Conservation (phyloP, 2,113 vertebrate genomes). For the Thamnaconus septentrionalis region DNA sequence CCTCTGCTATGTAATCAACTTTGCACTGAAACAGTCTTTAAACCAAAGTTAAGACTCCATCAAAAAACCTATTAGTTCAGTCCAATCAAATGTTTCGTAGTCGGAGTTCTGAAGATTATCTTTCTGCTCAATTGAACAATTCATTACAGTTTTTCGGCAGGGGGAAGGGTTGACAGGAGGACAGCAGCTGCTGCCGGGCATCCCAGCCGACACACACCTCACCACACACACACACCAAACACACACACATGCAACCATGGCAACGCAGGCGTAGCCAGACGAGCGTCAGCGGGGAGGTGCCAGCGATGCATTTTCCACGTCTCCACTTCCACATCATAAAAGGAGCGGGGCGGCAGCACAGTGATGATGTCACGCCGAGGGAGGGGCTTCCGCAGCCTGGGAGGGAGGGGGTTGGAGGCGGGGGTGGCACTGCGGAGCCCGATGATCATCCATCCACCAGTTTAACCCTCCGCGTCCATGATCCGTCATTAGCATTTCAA, state of each 20-base stretch:
- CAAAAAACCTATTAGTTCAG: not conserved
- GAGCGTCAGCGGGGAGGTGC: conserved; percentile 48
- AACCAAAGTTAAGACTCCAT: no score
- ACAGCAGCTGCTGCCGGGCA: conserved; percentile 42
- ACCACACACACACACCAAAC: no score
- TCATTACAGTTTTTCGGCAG: not conserved
- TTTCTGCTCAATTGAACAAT: not conserved
- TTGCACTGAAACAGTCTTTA: no score
- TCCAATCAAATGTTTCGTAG: not conserved
- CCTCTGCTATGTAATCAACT: no score
- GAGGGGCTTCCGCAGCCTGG: conserved; percentile 4
- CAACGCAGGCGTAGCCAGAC: conserved; percentile 40
- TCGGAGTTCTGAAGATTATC: not conserved
- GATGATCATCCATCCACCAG: conserved; percentile 20
- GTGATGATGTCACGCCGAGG: conserved; percentile 64
- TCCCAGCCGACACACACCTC: conserved; percentile 1
- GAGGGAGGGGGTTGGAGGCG: not conserved
- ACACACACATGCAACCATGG: conserved; percentile 30
- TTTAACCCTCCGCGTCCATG: conserved; percentile 31
- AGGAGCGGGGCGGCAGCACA: conserved; percentile 29
- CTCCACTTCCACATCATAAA: conserved; percentile 66
- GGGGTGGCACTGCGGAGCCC: not conserved
- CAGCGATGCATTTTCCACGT: conserved; percentile 65
- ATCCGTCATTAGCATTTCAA: conserved; percentile 9
- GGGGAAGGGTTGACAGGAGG: not conserved